Evolutionary conservation across 1,140 invertebrate genomes (phyloP), one percentile per base, ranked within the genome.

Genomic region (Megalopta genalis): DNA sequence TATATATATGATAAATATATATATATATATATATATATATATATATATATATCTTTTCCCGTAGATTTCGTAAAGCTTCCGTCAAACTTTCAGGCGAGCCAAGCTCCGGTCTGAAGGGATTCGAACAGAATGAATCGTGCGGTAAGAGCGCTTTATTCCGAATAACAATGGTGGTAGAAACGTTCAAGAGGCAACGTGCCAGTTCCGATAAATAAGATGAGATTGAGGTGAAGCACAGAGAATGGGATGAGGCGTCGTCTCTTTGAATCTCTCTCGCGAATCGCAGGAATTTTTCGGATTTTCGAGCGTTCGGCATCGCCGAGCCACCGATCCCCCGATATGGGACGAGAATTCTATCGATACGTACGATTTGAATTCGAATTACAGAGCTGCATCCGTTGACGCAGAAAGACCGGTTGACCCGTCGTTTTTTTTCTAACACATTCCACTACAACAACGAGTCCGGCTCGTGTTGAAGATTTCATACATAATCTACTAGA

Each of bases 151-250:
- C 77, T 84, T 84, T 84, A 85, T 85, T 60, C 64, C 67, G 54
- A 73, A 83, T 71, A 85, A 85, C 77, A 85, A 85, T 85, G 65
- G 59, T 54, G 72, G 25, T 52, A 73, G 73, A 69, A 77, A 66
- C 80, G 73, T 68, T 81, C 54, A 42, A 57, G 64, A 37, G 73
- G 73, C 83, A 76, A 54, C 77, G 68, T 67, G 71, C 72, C 72
- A 74, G 52, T 80, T 73, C 54, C 79, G 72, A 85, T 85, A 85
- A 85, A 85, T 85, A 85, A 85, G 74, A 80, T 74, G 72, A 80
- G 77, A 80, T 75, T 60, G 67, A 71, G 23, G 46, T 39, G 52
- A 32, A n/a, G 68, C 67, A 39, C 68, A 62, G 21, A 70, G 57
- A 67, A 83, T 23, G 39, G 77, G 57, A 32, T 27, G 68, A 37